phyloP scores from a whole-genome alignment of 64 coral and sea anemone genomes.

The Montipora sp. region DNA sequence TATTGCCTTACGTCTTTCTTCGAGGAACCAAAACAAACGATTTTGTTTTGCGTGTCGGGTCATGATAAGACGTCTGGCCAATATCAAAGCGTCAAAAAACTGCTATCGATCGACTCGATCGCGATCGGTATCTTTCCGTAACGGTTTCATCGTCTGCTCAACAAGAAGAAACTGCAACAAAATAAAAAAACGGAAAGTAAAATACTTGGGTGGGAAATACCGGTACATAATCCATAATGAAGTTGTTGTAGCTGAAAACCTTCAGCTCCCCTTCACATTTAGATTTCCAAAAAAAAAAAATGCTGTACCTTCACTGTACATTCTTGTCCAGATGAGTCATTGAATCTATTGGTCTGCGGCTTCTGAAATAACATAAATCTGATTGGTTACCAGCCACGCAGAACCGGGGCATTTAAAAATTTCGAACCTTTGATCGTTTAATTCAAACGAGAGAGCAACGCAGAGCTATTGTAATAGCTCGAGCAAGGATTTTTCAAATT shows the following conservation, averaged over 20 bases:
- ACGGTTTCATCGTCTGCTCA: background rate
- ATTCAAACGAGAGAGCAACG: conserved; percentile 16
- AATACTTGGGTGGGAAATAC: too few species aligned
- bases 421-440: conserved; percentile 89
- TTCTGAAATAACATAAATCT: background rate
- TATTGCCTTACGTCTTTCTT: background rate
- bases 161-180: background rate
- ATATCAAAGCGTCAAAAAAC: background rate
- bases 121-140: background rate
- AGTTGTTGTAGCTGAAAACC: too few species aligned
- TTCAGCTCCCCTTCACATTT: background rate
- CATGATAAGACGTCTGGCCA: background rate
- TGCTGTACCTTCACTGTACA: background rate
- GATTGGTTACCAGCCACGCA: conserved; percentile 71
- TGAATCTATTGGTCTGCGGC: conserved; percentile 5
- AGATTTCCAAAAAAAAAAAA: background rate
- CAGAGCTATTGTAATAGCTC: too few species aligned
- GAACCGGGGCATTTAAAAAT: conserved; percentile 60
- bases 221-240: too few species aligned
- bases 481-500: too few species aligned
- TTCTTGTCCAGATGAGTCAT: background rate
- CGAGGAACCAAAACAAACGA: background rate
- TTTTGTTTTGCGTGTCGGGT: conserved; percentile 5
- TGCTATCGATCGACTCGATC: too few species aligned
- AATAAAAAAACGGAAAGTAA: too few species aligned